Evolutionary conservation across 2,797 vertebrate species (phyloP), one percentile per base, ranked within the genome.

Genomic region (Somateria mollissima): DNA sequence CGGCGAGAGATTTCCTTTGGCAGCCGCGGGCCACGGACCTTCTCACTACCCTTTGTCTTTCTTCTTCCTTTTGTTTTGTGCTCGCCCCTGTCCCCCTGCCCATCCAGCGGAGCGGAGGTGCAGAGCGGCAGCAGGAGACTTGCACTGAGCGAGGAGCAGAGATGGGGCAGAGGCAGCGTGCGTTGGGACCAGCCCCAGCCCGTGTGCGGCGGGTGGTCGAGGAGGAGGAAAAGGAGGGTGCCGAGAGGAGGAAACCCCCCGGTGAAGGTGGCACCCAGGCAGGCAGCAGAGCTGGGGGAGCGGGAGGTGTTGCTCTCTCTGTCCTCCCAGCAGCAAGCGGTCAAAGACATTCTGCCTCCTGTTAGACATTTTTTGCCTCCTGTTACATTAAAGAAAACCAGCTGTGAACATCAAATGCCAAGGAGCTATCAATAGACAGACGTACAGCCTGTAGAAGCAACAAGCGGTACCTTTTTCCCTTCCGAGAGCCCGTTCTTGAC

Each of bases 91-190:
- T 81, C 15, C 56, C 18, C 20, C 47, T 90, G 85, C 78, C 73
- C 0, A 2, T 89, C 84, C 96, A 97, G 97, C 96, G 57, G 97
- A 97, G 90, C 91, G 95, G 91, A 94, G 97, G 80, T 97, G 96
- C 96, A 81, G 97, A 97, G 87, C 97, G 30, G 87, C 97, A 2
- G 61, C 85, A 32, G 91, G 94, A 89, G 92, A 96, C 92, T 67
- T 95, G 95, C 97, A 96, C 94, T 96, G 96, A 97, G 10, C 13
- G 72, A 64, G 92, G 72, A 81, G 56, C 37, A 5, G 67, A 81
- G 69, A 71, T 72, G 96, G 85, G 93, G 86, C 89, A 22, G 47
- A 84, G 74, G 66, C 28, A 1, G 53, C 54, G 14, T 25, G 76
- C 84, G 66, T 83, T 92, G 37, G 77, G 76, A 93, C 90, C 94